These are phyloP conservation scores for Cochlearius cochlearius DNA, from an alignment of 2,113 vertebrate species.

Conservation along the genomic window DNA sequence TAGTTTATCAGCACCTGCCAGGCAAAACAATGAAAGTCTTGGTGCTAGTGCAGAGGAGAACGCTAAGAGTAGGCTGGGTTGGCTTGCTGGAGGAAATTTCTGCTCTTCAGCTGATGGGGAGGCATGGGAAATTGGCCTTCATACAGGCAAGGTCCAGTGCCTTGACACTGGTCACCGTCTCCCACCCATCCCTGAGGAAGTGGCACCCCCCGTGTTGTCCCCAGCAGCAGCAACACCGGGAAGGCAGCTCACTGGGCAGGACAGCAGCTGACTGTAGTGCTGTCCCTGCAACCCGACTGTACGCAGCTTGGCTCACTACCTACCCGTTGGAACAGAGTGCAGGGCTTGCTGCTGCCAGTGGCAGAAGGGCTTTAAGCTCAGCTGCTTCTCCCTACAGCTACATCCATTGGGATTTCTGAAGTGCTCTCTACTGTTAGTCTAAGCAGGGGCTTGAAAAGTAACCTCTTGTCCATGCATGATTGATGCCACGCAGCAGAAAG, in stretches of 20 bases:
- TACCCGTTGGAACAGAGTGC: accelerated
- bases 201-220: not conserved
- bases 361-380: not conserved
- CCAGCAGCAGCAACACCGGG: accelerated
- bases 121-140: not conserved
- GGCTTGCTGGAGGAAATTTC: not conserved
- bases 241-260: not conserved
- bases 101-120: not conserved
- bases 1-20: not conserved
- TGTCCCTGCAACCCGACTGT: not conserved
- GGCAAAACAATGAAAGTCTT: not conserved
- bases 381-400: not conserved
- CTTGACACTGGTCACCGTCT: not conserved
- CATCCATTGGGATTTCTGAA: not conserved
- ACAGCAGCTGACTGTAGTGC: not conserved
- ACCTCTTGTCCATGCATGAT: not conserved
- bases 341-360: not conserved
- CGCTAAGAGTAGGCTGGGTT: not conserved
- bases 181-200: accelerated
- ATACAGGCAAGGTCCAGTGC: too few species aligned
- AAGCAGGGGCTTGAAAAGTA: not conserved
- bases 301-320: not conserved
- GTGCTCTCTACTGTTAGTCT: not conserved
- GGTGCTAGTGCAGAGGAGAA: not conserved
- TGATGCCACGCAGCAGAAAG: not conserved